A percentile compares a stretch with the other conserved stretches of the same genome.
Evolutionary conservation across 2,888 invertebrate species (phyloP).

Genomic region (Dasypolia templi): DNA sequence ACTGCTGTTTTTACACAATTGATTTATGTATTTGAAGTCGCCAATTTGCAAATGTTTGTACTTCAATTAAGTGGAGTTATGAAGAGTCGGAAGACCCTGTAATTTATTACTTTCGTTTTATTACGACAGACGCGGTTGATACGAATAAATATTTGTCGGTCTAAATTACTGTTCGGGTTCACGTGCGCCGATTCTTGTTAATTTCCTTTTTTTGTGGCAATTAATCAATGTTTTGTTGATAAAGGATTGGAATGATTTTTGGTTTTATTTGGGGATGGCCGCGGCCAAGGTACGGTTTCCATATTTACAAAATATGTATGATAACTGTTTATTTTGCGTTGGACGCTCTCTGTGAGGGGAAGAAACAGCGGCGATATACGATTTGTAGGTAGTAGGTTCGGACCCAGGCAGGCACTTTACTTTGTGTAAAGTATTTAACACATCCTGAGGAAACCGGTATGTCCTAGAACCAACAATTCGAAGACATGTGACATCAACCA

Average conservation of each 20-base stretch:
- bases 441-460: not conserved
- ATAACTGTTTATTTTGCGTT: not conserved
- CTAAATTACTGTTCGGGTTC: constrained; percentile 39
- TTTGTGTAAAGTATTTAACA: not conserved
- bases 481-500: not conserved
- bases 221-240: constrained; percentile 30
- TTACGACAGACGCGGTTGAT: constrained; percentile 62
- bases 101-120: constrained; percentile 72
- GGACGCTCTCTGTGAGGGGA: too few species aligned
- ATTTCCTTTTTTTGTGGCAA: constrained; percentile 27
- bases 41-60: constrained; percentile 82
- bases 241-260: not conserved
- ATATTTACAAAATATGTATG: not conserved
- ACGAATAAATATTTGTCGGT: constrained; percentile 60
- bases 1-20: constrained; percentile 69
- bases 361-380: not conserved
- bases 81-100: constrained; percentile 71
- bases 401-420: not conserved
- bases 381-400: not conserved
- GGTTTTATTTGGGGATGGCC: not conserved
- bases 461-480: not conserved
- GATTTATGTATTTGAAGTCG: constrained; percentile 78
- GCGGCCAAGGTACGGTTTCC: too few species aligned
- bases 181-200: constrained; percentile 47
- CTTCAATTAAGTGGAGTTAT: constrained; percentile 80